Conservation (phyloP, 64 coral and sea anemone species). For the Pachyseris speciosa region DNA sequence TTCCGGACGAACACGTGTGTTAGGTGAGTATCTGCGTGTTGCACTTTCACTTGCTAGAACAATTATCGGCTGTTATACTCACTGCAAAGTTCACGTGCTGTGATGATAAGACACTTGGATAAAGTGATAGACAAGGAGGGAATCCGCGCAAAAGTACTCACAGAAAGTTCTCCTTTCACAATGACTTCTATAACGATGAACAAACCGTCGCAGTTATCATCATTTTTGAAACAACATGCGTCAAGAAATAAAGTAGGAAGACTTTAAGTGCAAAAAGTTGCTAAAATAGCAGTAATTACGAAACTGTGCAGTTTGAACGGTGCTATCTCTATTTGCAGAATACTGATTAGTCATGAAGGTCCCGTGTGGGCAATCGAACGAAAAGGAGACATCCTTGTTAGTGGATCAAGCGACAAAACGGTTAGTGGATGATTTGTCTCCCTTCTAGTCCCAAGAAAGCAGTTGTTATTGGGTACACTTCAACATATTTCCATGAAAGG, state of each 20-base stretch:
- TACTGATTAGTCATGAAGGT: slow-evolving; percentile 80
- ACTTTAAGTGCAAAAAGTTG: too few species aligned
- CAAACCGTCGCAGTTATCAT: too few species aligned
- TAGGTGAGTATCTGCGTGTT: slow-evolving; percentile 42
- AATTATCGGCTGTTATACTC: not conserved
- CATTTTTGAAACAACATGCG: too few species aligned
- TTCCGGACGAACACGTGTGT: slow-evolving; percentile 80
- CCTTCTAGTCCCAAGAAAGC: too few species aligned
- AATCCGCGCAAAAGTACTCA: too few species aligned
- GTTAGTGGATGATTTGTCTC: slow-evolving; percentile 19
- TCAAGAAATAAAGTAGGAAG: too few species aligned
- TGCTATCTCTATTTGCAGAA: slow-evolving; percentile 19
- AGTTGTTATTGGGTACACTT: not conserved
- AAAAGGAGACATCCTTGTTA: slow-evolving; percentile 89
- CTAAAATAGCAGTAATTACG: too few species aligned
- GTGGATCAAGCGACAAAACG: slow-evolving; percentile 95
- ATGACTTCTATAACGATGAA: too few species aligned
- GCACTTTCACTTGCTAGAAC: not conserved
- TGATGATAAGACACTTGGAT: too few species aligned
- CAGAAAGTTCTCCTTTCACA: too few species aligned
- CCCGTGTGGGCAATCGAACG: slow-evolving; percentile 97
- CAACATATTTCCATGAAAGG: not conserved
- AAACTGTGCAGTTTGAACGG: not conserved
- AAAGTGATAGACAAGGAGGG: too few species aligned
- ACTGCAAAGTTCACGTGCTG: too few species aligned